Conservation (phyloP, 2,888 invertebrate species). For the Choristoneura rosaceana region DNA sequence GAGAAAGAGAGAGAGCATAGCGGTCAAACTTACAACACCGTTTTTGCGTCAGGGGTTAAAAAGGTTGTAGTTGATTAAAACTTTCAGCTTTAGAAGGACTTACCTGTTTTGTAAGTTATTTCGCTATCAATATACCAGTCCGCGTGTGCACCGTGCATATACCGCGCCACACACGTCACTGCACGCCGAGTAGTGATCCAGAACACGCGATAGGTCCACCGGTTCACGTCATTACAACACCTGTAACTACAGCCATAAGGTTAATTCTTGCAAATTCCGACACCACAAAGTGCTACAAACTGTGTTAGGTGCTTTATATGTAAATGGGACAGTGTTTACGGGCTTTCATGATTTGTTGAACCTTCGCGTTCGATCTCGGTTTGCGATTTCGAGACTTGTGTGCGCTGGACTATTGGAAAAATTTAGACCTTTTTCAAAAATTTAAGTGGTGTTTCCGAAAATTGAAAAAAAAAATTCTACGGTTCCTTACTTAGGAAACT, state of each 20-base stretch:
- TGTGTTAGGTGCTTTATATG: constrained; percentile 35
- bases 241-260: constrained; percentile 24
- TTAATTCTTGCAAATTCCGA: constrained; percentile 19
- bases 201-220: constrained; percentile 60
- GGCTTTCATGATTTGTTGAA: constrained; percentile 38
- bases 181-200: constrained; percentile 57
- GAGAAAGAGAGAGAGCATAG: too few relatives aligned
- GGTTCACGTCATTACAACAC: constrained; percentile 6
- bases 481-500: too few relatives aligned
- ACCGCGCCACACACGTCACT: constrained; percentile 28
- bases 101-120: neutral
- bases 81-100: neutral
- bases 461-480: neutral
- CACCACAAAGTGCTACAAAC: neutral
- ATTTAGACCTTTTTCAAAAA: neutral
- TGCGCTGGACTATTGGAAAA: neutral
- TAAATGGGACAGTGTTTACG: constrained; percentile 38
- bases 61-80: too few relatives aligned
- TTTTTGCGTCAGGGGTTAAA: too few relatives aligned
- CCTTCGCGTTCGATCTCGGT: constrained; percentile 32
- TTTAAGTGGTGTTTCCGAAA: neutral
- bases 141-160: constrained; percentile 22
- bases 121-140: constrained; percentile 11
- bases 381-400: neutral
- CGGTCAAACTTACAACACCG: too few relatives aligned